Conservation (phyloP, 2,797 vertebrate species). For the Schizopygopsis pylzovi region DNA sequence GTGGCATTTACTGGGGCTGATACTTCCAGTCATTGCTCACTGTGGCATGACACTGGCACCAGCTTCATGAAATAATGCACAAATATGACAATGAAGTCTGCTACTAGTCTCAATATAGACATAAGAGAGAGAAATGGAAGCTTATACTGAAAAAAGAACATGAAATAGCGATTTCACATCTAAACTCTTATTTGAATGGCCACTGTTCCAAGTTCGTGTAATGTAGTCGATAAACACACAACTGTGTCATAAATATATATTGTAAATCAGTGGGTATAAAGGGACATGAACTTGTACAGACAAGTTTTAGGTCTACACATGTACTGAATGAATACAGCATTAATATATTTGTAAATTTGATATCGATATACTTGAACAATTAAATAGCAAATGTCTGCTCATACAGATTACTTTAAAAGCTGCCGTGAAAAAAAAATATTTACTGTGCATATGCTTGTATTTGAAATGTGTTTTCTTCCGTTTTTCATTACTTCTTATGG, state of each 20-base stretch:
- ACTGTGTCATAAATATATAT: background rate
- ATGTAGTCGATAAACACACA: background rate
- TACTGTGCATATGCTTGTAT: no score
- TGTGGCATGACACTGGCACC: slow-evolving; percentile 65
- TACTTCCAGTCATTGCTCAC: slow-evolving; percentile 68
- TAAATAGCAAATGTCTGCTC: no score
- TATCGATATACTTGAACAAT: no score
- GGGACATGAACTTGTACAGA: no score
- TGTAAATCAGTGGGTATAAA: no score
- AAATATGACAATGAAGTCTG: slow-evolving; percentile 63
- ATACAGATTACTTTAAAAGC: no score
- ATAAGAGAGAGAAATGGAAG: background rate
- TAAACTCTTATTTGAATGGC: background rate
- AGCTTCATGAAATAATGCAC: slow-evolving; percentile 65
- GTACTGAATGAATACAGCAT: no score
- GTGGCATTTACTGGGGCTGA: slow-evolving; percentile 68
- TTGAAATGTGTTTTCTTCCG: no score
- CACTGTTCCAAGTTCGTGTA: background rate
- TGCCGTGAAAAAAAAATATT: no score
- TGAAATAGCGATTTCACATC: background rate
- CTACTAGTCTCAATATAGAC: slow-evolving; percentile 43
- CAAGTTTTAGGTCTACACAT: no score
- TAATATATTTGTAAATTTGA: no score
- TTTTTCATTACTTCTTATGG: no score
- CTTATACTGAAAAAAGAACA: background rate